Base-by-base conservation (phyloP, 2,113 vertebrate species). In the Cheilinus undulatus region DNA sequence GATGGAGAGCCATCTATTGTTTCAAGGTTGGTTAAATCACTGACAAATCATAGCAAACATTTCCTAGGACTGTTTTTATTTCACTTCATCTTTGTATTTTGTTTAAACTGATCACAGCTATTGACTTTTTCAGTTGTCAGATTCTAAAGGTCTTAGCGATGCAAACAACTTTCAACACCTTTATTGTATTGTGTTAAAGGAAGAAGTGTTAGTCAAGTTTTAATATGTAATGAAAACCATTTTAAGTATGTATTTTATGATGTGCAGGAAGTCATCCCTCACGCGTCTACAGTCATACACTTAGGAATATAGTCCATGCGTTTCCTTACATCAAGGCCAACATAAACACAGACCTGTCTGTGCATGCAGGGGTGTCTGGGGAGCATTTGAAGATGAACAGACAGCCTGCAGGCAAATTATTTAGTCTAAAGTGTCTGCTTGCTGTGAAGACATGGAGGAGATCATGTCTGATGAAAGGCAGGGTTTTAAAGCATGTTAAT, bases 331-430 rank as follows among this genome's bases (percentile, higher is more conserved):
- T 87, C 60, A 28, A 54, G 54, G 84, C 88, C 87, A 91, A 78
- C 51, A 19, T 86, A 86, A 92, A 89, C 84, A 87, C 27, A 8
- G 59, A 77, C 90, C 42, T 80, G 85, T 81, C 87, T 43, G 61
- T 50, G 69, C 91, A 65, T 65, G 89, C 76, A 61, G 19, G 30
- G 28, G 12, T 56, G 53, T 61, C 68, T 5, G 1, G 46, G 15
- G 48, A 51, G 54, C 61, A 30, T 69, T 69, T 82, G 59, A 76
- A 80, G 64, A 32, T 48, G 49, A 14, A 34, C 52, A 75, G 20
- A 75, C 49, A 38, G 70, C 77, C 73, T 11, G 8, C 27, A 64
- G 80, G 72, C 58, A 75, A 83, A 67, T 70, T 76, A 87, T 87
- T 87, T 84, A 40, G 83, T 83, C 82, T 88, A 63, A 68, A 68